Conservation (phyloP, 2,797 vertebrate species). For the Cossypha heuglini region DNA sequence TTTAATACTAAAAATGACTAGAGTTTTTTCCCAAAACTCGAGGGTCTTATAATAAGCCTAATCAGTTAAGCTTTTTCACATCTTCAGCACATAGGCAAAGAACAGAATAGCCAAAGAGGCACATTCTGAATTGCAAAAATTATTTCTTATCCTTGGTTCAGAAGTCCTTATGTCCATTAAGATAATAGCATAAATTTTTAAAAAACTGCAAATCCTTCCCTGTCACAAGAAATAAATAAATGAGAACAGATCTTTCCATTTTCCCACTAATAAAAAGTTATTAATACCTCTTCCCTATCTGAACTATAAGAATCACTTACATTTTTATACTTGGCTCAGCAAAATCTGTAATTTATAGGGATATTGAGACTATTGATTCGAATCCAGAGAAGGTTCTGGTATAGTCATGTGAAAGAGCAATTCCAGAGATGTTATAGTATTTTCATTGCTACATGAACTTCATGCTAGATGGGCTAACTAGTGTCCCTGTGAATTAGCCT, state of each 20-base stretch:
- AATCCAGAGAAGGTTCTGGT: background rate
- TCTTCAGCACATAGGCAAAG: background rate
- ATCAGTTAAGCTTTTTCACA: background rate
- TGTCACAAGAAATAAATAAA: background rate
- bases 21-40: background rate
- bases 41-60: background rate
- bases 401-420: background rate
- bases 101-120: background rate
- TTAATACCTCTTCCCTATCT: background rate
- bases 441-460: background rate
- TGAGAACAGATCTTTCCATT: background rate
- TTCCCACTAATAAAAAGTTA: background rate
- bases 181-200: background rate
- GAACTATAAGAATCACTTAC: background rate
- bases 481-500: background rate
- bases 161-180: background rate
- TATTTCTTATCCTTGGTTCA: background rate
- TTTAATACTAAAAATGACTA: background rate
- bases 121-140: background rate
- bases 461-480: background rate
- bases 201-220: background rate
- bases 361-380: background rate
- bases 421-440: background rate
- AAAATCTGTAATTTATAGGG: background rate
- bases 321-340: background rate